Evolutionary conservation across 2,113 vertebrate genomes (phyloP), one percentile per base, ranked within the genome.

Genomic region (Calidris pygmaea): DNA sequence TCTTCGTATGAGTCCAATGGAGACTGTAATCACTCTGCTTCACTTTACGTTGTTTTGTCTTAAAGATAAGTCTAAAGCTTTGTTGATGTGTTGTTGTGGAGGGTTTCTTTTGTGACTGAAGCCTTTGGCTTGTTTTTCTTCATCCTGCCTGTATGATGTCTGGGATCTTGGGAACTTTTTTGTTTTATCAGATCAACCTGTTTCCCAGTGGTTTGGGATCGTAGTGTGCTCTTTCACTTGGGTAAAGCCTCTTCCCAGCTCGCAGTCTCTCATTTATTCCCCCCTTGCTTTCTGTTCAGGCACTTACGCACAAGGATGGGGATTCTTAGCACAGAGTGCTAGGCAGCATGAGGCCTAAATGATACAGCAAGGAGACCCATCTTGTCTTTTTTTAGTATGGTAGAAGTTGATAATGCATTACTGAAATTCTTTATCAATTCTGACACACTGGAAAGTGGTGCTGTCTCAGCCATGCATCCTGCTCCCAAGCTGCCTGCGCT

Each of bases 1-100:
- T 43, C 58, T 68, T 45, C 0, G 0, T 22, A 0, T 6, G 21
- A 81, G 47, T 32, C 47, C 48, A 68, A 2, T 0, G 7, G 32
- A 74, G 29, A 18, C 81, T 35, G 9, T 34, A 70, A 37, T 43
- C 70, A 43, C 63, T 53, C 1, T 13, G 37, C 77, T 62, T 87
- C 39, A 8, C 58, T 78, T 59, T 15, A 8, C 6, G 2, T n/a
- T 78, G 13, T n/a, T 87, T 85, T 81, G 52, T 68, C 81, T 85
- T 63, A 41, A 59, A 52, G 55, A 66, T 71, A 70, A 71, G 14
- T 59, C 45, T 62, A 16, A 80, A 81, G 39, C 65, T 63, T 71
- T 48, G 50, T 27, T n/a, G 24, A 17, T 83, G 32, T n/a, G 47
- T 18, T 76, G 21, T 17, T 48, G 18, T 34, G 39, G 24, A 76